Base-by-base conservation (phyloP, 2,113 vertebrate species). In the Syrrhaptes paradoxus region DNA sequence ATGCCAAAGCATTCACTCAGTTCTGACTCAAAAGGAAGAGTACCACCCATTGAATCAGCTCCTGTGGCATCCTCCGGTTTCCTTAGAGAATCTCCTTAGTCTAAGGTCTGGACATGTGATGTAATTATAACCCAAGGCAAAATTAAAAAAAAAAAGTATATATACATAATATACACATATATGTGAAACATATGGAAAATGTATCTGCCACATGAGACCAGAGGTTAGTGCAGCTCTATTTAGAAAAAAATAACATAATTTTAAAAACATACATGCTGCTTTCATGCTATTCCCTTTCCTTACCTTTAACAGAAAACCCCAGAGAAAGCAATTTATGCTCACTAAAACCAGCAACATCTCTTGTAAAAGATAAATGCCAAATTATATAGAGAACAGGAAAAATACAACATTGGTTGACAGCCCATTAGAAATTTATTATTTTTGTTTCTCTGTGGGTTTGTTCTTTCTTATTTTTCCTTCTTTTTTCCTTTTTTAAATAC, bases 321-420 rank as follows among this genome's bases (percentile, higher is more conserved):
- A 71, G 79, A 95, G 85, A 96, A 93, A 88, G 32, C 22, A 93
- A 90, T 90, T 83, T 91, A 52, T 95, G 72, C 63, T 90, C 74
- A 55, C 59, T 80, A 90, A 95, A 90, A 86, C 0, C 46, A 77
- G 29, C 68, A 94, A 15, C 51, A 86, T 96, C 85, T 87, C 87
- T 77, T 84, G 32, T 87, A 95, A 87, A 96, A 95, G 32, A 70
- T 73, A 89, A 93, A 90, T 73, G 4, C 34, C 29, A 75, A 93
- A 91, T 85, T 91, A 71, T 28, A 77, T 7, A 51, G 16, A 25
- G 59, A 90, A 66, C 36, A 62, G 55, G 26, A 83, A 93, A 73
- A 89, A 87, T 25, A 49, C 13, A 79, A 67, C 11, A 51, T 11
- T 65, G 19, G 6, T n/a, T 82, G 26, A 45, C 74, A 77, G 28